Conservation (phyloP, 2,888 invertebrate genomes). For the Yponomeuta malinellus region DNA sequence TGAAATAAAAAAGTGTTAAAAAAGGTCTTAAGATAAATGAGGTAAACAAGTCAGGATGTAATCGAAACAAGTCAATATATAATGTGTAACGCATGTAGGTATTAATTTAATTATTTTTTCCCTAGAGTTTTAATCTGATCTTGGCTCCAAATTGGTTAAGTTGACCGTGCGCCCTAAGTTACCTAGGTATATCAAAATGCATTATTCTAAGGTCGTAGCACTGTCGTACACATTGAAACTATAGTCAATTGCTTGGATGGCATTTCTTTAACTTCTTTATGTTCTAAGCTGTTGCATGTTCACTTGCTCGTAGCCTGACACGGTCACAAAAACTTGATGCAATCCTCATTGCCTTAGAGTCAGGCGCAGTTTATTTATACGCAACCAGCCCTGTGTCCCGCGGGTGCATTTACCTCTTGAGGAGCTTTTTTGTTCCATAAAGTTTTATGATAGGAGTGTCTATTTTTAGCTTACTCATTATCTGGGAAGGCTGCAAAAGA, state of each 20-base stretch:
- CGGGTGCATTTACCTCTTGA: conserved; percentile 35
- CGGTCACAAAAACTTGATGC: conserved; percentile 33
- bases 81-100: too few relatives aligned
- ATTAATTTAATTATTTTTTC: too few relatives aligned
- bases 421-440: conserved; percentile 34
- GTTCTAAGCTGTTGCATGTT: conserved; percentile 5
- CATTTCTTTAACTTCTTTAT: conserved; percentile 3
- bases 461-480: conserved; percentile 40
- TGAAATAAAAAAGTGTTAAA: too few relatives aligned
- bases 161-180: not conserved
- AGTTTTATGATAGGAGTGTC: conserved; percentile 32
- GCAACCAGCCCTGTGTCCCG: conserved; percentile 18
- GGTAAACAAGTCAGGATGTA: too few relatives aligned
- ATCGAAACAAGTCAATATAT: too few relatives aligned
- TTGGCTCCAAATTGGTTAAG: too few relatives aligned
- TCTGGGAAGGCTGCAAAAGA: conserved; percentile 29
- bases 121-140: too few relatives aligned
- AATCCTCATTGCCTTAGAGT: conserved; percentile 28
- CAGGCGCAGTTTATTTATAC: conserved; percentile 35
- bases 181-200: not conserved
- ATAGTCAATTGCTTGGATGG: not conserved
- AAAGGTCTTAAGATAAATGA: too few relatives aligned
- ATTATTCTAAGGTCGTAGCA: not conserved
- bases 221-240: conserved; percentile 11
- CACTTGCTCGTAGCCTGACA: not conserved